A percentile compares a stretch with the other conserved stretches of the same genome.
Conservation (phyloP, 2,888 invertebrate genomes). For the Drosophila yooni region DNA sequence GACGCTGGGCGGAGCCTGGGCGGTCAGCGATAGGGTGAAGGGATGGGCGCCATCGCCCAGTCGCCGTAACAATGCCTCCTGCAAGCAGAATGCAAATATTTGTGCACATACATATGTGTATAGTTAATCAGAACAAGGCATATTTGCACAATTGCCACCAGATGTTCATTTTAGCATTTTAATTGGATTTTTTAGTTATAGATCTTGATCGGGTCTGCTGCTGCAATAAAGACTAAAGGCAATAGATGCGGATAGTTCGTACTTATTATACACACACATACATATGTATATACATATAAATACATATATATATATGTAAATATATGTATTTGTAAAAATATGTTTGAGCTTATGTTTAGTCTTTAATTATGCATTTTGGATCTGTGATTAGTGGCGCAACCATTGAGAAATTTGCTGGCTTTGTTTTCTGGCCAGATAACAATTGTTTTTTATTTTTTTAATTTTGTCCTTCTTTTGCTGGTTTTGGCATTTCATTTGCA, state of each 20-base stretch:
- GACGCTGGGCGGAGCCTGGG: slow-evolving; percentile 95
- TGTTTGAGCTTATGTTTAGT: slow-evolving; percentile 15
- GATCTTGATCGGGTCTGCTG: not conserved
- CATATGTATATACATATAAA: not conserved
- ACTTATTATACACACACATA: not conserved
- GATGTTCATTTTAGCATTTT: slow-evolving; percentile 36
- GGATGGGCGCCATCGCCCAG: slow-evolving; percentile 92
- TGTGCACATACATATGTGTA: not conserved
- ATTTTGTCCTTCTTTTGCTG: slow-evolving; percentile 27
- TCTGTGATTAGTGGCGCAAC: slow-evolving; percentile 34
- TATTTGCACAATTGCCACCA: slow-evolving; percentile 7
- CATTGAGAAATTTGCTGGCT: slow-evolving; percentile 30
- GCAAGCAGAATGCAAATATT: slow-evolving; percentile 72
- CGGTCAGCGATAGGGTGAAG: slow-evolving; percentile 92
- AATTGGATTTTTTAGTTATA: slow-evolving; percentile 34
- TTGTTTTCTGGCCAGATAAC: slow-evolving; percentile 21
- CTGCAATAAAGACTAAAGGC: not conserved
- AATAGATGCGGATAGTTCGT: not conserved
- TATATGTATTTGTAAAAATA: not conserved
- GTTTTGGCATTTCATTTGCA: slow-evolving; percentile 67
- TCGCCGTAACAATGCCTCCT: slow-evolving; percentile 92
- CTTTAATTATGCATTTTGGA: slow-evolving; percentile 47
- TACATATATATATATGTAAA: not conserved
- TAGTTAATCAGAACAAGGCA: not conserved
- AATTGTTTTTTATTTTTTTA: slow-evolving; percentile 19